A percentile compares a stretch with the other conserved stretches of the same genome.
Evolutionary conservation across 2,113 vertebrate genomes (phyloP).

Genomic region (Perca flavescens): DNA sequence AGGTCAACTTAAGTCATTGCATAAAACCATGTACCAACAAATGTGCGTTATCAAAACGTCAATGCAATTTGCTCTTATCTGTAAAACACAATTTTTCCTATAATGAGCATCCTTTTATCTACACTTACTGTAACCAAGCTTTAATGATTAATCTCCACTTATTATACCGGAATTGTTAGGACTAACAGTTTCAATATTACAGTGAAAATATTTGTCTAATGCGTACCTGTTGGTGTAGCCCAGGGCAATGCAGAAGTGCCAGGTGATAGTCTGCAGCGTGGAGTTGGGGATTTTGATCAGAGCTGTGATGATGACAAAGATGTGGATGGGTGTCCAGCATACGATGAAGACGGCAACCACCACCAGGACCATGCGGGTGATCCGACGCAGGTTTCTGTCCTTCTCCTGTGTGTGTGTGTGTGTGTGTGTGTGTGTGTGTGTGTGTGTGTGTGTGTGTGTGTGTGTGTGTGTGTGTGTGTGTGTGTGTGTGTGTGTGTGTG

Average conservation of each 20-base stretch:
- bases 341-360: conserved; percentile 98
- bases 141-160: background rate
- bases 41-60: background rate
- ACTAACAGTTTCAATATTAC: background rate
- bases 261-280: conserved; percentile 94
- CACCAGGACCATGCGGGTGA: conserved; percentile 98
- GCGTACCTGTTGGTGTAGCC: conserved; percentile 96
- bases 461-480: conserved; percentile 34
- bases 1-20: background rate
- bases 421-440: conserved; percentile 16
- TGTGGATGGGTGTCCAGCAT: conserved; percentile 99
- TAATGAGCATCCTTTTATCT: background rate
- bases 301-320: conserved; percentile 97
- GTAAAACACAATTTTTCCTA: background rate
- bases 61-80: background rate
- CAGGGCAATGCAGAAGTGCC: conserved; percentile 98
- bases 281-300: conserved; percentile 94
- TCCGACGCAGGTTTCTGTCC: conserved; percentile 95
- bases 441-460: conserved; percentile 39
- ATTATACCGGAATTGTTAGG: background rate
- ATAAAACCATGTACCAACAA: background rate
- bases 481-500: background rate
- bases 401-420: conserved; percentile 85
- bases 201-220: background rate
- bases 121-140: background rate